Conservation (phyloP, 2,888 invertebrate genomes). For the Drosophila prostipennis region DNA sequence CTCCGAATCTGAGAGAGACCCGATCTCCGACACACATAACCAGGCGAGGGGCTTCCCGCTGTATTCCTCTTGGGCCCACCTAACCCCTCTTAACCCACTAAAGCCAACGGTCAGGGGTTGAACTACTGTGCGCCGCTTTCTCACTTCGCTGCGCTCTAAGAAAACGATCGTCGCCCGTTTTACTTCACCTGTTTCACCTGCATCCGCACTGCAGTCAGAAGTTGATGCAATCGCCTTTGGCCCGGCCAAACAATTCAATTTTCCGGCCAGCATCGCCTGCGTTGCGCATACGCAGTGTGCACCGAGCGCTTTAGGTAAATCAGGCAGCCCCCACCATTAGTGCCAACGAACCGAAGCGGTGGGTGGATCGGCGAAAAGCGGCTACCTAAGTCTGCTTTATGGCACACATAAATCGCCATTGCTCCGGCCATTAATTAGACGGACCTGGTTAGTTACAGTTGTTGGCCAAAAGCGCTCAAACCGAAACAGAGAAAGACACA, state of each 20-base stretch:
- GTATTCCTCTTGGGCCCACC: not conserved
- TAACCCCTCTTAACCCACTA: not conserved
- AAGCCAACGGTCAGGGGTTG: slow-evolving; percentile 63
- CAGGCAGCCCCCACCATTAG: slow-evolving; percentile 8
- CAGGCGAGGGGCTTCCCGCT: slow-evolving; percentile 3
- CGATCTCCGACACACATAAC: slow-evolving; percentile 30
- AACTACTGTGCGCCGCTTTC: slow-evolving; percentile 50
- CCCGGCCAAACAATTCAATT: slow-evolving; percentile 4
- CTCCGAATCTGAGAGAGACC: slow-evolving; percentile 15
- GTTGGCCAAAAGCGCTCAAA: slow-evolving; percentile 20
- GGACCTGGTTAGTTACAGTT: slow-evolving; percentile 61
- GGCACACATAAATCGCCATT: slow-evolving; percentile 38
- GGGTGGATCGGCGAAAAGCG: slow-evolving; percentile 24
- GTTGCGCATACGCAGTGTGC: slow-evolving; percentile 46
- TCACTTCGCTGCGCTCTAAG: slow-evolving; percentile 44
- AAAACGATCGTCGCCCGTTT: slow-evolving; percentile 10
- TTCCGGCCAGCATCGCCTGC: slow-evolving; percentile 4
- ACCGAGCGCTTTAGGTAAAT: not conserved
- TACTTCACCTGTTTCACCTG: slow-evolving; percentile 22
- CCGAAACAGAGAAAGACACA: not conserved
- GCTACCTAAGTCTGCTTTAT: slow-evolving; percentile 28
- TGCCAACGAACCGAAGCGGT: slow-evolving; percentile 24
- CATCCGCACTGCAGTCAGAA: slow-evolving; percentile 41
- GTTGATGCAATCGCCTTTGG: slow-evolving; percentile 46
- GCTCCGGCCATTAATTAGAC: slow-evolving; percentile 54